A percentile compares a stretch with the other conserved stretches of the same genome.
Conservation (phyloP, 2,113 vertebrate species). For the Ammospiza nelsoni region DNA sequence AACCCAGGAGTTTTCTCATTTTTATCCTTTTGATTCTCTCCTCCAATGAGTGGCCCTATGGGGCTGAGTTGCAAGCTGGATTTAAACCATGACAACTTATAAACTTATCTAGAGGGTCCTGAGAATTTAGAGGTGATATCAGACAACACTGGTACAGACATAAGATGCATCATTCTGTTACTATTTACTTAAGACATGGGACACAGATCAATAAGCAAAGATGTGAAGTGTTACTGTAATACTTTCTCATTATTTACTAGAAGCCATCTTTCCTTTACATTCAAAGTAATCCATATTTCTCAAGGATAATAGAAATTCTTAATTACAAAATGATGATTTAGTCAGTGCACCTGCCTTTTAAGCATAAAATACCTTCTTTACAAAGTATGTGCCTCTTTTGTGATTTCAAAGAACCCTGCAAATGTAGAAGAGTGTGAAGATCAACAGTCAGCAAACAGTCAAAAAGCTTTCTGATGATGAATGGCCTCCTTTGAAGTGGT, state of each 20-base stretch:
- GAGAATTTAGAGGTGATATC: background rate
- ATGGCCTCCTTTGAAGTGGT: slow-evolving; percentile 45
- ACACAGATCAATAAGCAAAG: background rate
- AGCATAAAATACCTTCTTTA: background rate
- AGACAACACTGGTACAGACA: background rate
- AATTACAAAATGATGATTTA: background rate
- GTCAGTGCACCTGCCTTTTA: background rate
- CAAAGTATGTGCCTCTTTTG: background rate
- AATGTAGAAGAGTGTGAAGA: background rate
- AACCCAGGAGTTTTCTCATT: background rate
- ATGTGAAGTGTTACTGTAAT: background rate
- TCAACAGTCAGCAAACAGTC: slow-evolving; percentile 14
- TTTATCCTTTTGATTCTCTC: background rate
- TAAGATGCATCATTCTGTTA: background rate
- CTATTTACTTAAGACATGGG: background rate
- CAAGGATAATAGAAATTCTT: background rate
- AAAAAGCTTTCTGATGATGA: background rate
- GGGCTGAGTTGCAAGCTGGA: background rate
- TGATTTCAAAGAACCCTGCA: slow-evolving; percentile 29
- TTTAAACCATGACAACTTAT: background rate
- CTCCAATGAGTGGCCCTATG: too few species aligned
- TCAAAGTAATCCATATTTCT: background rate
- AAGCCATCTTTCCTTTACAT: background rate
- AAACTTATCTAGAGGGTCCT: background rate
- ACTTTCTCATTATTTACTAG: background rate